Conservation (phyloP, 2,888 invertebrate species). For the Chrysomela aeneicollis region DNA sequence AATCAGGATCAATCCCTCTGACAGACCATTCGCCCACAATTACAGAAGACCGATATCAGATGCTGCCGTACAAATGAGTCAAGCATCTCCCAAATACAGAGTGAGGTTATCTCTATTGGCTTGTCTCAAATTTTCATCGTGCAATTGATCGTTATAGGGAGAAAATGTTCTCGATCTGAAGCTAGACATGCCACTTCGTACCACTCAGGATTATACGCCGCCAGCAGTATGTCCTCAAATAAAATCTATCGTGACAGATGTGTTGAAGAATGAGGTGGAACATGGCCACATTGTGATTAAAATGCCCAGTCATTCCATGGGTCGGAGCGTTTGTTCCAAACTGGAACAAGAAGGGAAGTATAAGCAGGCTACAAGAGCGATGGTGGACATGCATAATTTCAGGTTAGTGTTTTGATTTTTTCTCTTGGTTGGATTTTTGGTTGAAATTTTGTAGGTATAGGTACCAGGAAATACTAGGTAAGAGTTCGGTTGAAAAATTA, state of each 20-base stretch:
- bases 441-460: too few species aligned
- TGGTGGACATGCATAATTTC: conserved; percentile 58
- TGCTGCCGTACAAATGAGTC: conserved; percentile 52
- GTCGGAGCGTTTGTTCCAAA: conserved; percentile 55
- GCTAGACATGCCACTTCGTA: conserved; percentile 78
- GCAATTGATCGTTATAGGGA: conserved; percentile 47
- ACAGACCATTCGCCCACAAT: conserved; percentile 57
- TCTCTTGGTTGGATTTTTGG: too few species aligned
- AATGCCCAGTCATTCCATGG: conserved; percentile 56
- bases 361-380: conserved; percentile 57
- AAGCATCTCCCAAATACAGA: conserved; percentile 52
- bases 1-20: conserved; percentile 49
- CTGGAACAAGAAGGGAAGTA: conserved; percentile 60
- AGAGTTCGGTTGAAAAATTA: too few species aligned
- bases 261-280: conserved; percentile 62
- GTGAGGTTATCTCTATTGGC: conserved; percentile 44
- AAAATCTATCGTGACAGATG: conserved; percentile 71
- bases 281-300: conserved; percentile 56
- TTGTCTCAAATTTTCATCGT: not conserved
- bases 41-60: conserved; percentile 59
- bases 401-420: conserved; percentile 46
- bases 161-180: conserved; percentile 80
- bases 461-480: too few species aligned
- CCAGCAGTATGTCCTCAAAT: conserved; percentile 77
- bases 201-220: conserved; percentile 77